phyloP scores from a whole-genome alignment of 2,797 vertebrate genomes.

The Eulemur coronatus region DNA sequence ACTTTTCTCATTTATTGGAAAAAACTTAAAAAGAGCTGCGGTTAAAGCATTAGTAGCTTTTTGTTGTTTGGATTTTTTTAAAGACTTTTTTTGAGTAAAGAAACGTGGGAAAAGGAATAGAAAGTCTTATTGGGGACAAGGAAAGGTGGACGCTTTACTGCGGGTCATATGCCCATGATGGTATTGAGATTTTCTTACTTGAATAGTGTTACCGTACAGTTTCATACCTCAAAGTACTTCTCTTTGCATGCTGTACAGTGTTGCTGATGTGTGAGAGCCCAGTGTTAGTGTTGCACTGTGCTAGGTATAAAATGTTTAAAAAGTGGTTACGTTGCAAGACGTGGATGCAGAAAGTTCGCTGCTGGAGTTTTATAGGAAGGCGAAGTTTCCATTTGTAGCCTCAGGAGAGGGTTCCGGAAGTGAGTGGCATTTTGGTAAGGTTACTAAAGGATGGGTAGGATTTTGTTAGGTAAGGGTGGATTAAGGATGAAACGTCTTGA shows the following conservation, averaged over 20 bases:
- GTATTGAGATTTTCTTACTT: not conserved
- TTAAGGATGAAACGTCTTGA: not conserved
- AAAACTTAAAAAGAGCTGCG: not conserved
- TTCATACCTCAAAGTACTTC: not conserved
- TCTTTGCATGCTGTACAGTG: not conserved
- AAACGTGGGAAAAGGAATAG: not conserved
- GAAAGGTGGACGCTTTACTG: not conserved
- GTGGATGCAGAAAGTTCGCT: not conserved
- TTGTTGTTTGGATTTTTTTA: not conserved
- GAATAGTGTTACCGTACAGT: not conserved
- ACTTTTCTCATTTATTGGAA: not conserved
- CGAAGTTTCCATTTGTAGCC: fast-evolving
- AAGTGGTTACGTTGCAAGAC: not conserved
- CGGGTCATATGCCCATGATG: fast-evolving
- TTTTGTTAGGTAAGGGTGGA: not conserved
- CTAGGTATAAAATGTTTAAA: not conserved
- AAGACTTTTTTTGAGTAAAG: not conserved
- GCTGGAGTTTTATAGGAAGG: fast-evolving
- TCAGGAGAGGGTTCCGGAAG: not conserved
- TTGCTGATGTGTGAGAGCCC: not conserved
- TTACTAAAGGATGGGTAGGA: not conserved
- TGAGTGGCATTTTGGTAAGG: fast-evolving
- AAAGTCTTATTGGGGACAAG: not conserved
- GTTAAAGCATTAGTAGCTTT: not conserved
- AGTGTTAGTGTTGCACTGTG: not conserved